Percentiles rank a stretch among this genome's conserved stretches.
phyloP scores from a whole-genome alignment of 2,888 invertebrate species.

The Cataglyphis cursor region DNA sequence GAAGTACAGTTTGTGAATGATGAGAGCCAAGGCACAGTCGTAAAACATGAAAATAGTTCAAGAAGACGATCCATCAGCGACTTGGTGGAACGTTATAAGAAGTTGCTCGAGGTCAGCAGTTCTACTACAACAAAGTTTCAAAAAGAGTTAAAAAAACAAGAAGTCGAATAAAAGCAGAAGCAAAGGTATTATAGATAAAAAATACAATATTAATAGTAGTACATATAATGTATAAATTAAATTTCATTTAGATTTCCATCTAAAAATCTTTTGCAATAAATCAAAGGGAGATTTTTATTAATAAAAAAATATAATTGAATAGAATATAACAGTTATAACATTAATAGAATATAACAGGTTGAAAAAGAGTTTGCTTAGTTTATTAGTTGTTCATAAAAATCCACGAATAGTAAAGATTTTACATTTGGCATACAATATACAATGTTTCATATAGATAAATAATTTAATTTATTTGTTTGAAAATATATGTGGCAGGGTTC shows the following conservation, averaged over 20 bases:
- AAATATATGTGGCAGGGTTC: conserved; percentile 2
- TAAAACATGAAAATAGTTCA: conserved; percentile 16
- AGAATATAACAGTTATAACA: conserved; percentile 15
- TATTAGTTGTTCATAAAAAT: conserved; percentile 34
- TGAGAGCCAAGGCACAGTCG: conserved; percentile 10
- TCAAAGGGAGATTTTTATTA: neutral
- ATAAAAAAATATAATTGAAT: neutral
- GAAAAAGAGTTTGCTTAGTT: neutral
- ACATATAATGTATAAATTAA: neutral
- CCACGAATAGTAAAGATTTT: conserved; percentile 16
- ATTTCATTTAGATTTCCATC: neutral
- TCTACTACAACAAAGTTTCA: conserved; percentile 22
- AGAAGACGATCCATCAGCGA: conserved; percentile 82
- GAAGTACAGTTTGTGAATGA: conserved; percentile 51
- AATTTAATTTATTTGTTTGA: neutral
- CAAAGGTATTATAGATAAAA: neutral
- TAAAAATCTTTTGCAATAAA: conserved; percentile 13
- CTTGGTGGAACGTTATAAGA: conserved; percentile 83
- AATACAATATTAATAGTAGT: neutral
- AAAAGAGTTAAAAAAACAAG: conserved; percentile 22
- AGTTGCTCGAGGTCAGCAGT: conserved; percentile 67
- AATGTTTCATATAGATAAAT: conserved; percentile 9
- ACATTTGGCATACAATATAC: conserved; percentile 19
- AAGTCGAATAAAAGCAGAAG: conserved; percentile 36
- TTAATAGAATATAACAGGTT: neutral